Evolutionary conservation across 2,888 invertebrate species (phyloP), one percentile per base, ranked within the genome.

Genomic region (Amiota mariae): DNA sequence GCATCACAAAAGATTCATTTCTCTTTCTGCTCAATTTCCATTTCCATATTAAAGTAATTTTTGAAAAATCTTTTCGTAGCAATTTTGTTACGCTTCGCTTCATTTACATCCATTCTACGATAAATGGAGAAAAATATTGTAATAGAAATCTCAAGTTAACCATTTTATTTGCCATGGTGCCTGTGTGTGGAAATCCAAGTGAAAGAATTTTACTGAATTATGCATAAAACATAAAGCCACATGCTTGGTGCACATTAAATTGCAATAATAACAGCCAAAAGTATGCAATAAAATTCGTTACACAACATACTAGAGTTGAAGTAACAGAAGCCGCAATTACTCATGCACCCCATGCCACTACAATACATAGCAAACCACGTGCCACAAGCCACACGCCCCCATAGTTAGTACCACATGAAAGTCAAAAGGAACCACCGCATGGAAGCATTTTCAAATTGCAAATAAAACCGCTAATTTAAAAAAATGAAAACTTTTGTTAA

Each of bases 391-490:
- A 24, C 3, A 24, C 15, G 59, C 18, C n/a, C 15, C n/a, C 15
- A 3, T n/a, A 54, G 54, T 12, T 18, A 12, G 61, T 18, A 24
- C 61, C 24, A 24, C 61, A 61, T 61, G 61, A n/a, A 15, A 11
- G 18, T 13, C 66, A 48, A 15, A 73, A 18, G 36, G 15, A 18
- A 54, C 56, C 49, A 66, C 12, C 59, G 59, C 59, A 49, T 46
- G 36, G 6, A 36, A 15, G 67, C 68, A 72, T 77, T 75, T 36
- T 75, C 66, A 80, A 78, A 79, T 80, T 79, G 85, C 84, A 85
- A 81, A 87, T 85, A 84, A 86, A 86, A 86, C 83, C 84, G 82
- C 85, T 82, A 85, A 86, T 86, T 84, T 86, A 78, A 85, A 36
- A 36, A 85, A 84, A 80, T 81, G 82, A 82, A 84, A 85, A 83